Base-by-base conservation (phyloP, 2,888 invertebrate genomes). In the Hemaris fuciformis region DNA sequence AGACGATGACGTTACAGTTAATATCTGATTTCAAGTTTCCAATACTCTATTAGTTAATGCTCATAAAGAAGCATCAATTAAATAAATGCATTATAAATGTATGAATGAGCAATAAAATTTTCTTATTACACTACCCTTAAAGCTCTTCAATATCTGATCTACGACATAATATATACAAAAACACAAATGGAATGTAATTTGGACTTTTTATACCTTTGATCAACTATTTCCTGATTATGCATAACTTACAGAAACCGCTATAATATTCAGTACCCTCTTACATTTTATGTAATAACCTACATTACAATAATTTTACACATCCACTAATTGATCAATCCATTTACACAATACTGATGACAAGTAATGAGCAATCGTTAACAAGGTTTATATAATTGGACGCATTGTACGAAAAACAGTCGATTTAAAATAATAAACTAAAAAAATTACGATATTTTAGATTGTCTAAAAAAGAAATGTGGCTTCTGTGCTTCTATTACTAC, bases 101-200 rank as follows among this genome's bases (percentile, higher is more conserved):
- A 79, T 69, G 73, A 72, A 83, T 89, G 89, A 89, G 89, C 89
- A 91, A 90, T 84, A 72, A 67, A 79, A 78, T 82, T 85, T 83
- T 81, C 80, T 80, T 85, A 84, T 67, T 79, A 80, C 83, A 84
- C 84, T 77, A 79, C 81, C 73, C 76, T 89, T 91, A 91, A 91
- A 91, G 89, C 90, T 90, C 83, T 85, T 83, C 74, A 74, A 80
- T 84, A 84, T 81, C 84, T 82, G 84, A 83, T 83, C 78, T 82
- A 81, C 65, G 69, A 75, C 74, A 73, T 72, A 72, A 73, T 89
- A 89, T 88, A 75, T 89, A 91, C 88, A 89, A 80, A 80, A 85
- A 83, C 83, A 87, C 83, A 87, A 81, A 79, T 90, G 91, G 91
- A 91, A 91, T 91, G 91, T 91, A 83, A 84, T 85, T 85, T 91